Conservation (phyloP, 2,113 vertebrate species). For the Isichthys henryi region DNA sequence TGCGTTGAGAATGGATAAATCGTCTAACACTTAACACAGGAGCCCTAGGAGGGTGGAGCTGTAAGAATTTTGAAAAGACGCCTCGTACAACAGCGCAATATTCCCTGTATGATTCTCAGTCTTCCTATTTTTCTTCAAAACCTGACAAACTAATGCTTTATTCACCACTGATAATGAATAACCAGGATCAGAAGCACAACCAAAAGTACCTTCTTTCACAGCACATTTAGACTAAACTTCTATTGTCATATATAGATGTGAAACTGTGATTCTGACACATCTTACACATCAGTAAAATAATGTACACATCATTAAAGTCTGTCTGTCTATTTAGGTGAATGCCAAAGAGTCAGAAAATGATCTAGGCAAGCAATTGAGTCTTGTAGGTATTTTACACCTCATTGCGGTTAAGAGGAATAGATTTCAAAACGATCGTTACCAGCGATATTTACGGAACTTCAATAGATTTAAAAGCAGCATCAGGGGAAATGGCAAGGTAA, state of each 20-base stretch:
- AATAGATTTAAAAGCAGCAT: neutral
- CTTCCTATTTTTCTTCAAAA: conserved; percentile 34
- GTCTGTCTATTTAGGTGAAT: neutral
- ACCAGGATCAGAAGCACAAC: neutral
- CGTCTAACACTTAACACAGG: neutral
- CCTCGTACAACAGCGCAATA: conserved; percentile 27
- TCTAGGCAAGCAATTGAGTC: neutral
- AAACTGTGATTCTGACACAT: conserved; percentile 45
- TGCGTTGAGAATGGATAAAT: neutral
- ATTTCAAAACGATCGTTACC: neutral
- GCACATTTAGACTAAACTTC: neutral
- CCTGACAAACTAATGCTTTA: conserved; percentile 41
- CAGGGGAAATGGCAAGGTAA: too few species aligned
- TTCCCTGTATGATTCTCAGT: conserved; percentile 35
- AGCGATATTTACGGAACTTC: neutral
- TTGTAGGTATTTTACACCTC: neutral
- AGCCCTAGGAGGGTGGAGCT: neutral
- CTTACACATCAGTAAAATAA: neutral
- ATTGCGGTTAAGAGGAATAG: neutral
- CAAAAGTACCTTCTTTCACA: neutral
- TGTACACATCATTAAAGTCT: too few species aligned
- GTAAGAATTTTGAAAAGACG: conserved; percentile 5
- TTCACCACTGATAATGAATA: neutral
- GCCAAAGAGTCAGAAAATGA: neutral
- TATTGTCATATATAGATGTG: neutral